These are phyloP conservation scores for Platyura marginata DNA, from an alignment of 1,140 invertebrate species.

Conservation along the genomic window DNA sequence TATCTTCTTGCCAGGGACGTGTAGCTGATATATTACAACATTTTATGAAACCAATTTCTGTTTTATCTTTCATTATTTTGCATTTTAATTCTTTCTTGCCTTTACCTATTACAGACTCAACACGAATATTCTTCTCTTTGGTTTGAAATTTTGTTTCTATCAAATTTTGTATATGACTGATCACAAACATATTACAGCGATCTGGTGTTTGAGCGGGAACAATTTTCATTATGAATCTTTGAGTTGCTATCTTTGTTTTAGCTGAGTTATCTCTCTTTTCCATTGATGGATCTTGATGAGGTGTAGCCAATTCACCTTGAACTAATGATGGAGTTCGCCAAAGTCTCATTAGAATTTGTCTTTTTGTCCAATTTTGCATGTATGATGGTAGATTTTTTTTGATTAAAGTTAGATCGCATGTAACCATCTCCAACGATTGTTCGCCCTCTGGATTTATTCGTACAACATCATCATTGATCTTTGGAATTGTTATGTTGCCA, in stretches of 20 bases:
- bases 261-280: background rate
- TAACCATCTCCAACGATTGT: background rate
- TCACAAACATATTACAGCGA: background rate
- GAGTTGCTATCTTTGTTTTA: background rate
- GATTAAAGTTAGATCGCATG: background rate
- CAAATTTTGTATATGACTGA: too few relatives aligned
- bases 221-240: background rate
- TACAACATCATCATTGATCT: background rate
- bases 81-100: too few relatives aligned
- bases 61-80: too few relatives aligned
- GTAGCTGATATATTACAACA: too few relatives aligned
- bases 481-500: background rate
- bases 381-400: background rate
- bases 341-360: background rate
- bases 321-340: background rate
- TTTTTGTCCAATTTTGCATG: background rate
- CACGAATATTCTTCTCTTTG: too few relatives aligned
- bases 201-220: background rate
- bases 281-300: background rate
- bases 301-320: too few relatives aligned
- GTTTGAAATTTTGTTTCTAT: too few relatives aligned
- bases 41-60: too few relatives aligned
- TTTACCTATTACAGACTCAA: too few relatives aligned
- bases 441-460: background rate
- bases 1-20: too few relatives aligned